Percentiles rank a stretch among this genome's conserved stretches.
Conservation (phyloP, 1,140 invertebrate species). For the Trigoniulus corallinus region DNA sequence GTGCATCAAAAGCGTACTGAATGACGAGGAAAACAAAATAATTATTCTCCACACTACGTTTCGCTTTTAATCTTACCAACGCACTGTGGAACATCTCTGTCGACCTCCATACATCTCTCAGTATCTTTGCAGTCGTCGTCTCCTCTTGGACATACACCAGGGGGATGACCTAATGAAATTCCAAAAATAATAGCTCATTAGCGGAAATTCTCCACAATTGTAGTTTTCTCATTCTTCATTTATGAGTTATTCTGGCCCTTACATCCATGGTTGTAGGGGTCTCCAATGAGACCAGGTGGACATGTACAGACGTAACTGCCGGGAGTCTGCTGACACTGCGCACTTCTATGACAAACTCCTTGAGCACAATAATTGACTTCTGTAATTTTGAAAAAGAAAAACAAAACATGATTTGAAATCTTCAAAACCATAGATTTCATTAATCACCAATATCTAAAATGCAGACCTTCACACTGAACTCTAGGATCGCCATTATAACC, state of each 20-base stretch:
- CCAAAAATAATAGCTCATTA: not conserved
- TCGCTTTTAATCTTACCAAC: too few relatives aligned
- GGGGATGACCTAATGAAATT: constrained; percentile 1
- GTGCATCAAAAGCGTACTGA: too few relatives aligned
- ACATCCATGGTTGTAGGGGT: constrained; percentile 17
- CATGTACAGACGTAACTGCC: constrained; percentile 53
- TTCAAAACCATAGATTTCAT: too few relatives aligned
- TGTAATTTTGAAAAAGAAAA: constrained; percentile 11
- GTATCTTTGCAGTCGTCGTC: constrained; percentile 43
- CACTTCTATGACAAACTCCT: constrained; percentile 61
- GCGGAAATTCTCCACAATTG: constrained; percentile 9
- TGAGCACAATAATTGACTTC: constrained; percentile 38
- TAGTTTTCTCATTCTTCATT: not conserved
- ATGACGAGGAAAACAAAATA: too few relatives aligned
- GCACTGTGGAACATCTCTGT: constrained; percentile 40
- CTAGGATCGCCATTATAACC: constrained; percentile 71
- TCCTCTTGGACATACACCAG: constrained; percentile 44
- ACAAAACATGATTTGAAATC: not conserved
- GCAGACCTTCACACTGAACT: constrained; percentile 55
- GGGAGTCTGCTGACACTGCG: constrained; percentile 48
- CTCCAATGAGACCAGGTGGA: constrained; percentile 30
- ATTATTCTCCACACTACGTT: too few relatives aligned
- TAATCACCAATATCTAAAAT: not conserved
- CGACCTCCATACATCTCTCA: constrained; percentile 36
- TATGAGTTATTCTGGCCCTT: not conserved